Percentiles rank a stretch among this genome's conserved stretches.
phyloP scores from a whole-genome alignment of 2,113 vertebrate genomes.

The Natator depressus region DNA sequence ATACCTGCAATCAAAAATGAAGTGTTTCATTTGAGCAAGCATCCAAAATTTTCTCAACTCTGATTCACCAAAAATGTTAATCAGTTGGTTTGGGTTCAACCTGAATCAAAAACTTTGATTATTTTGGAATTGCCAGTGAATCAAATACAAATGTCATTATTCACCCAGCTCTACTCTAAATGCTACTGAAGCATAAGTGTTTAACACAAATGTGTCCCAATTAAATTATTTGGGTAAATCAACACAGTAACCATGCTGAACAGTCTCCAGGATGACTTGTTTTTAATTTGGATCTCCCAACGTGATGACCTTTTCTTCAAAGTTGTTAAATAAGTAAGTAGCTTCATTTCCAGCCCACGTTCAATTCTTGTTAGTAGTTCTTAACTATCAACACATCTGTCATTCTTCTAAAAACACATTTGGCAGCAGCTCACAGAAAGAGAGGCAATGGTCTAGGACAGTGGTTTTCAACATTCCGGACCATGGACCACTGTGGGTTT shows the following conservation, averaged over 20 bases:
- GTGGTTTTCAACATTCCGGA: no score
- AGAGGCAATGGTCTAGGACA: background rate
- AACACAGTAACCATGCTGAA: background rate
- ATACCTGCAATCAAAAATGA: background rate
- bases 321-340: background rate
- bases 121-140: background rate
- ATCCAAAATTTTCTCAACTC: background rate
- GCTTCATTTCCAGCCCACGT: background rate
- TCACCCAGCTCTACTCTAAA: background rate
- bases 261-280: background rate
- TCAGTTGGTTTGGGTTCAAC: background rate
- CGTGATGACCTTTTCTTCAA: background rate
- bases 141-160: background rate
- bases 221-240: background rate
- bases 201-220: background rate
- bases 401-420: conserved; percentile 26
- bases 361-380: background rate
- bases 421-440: conserved; percentile 53
- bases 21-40: background rate
- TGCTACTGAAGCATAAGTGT: background rate
- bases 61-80: background rate
- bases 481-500: no score
- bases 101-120: background rate
- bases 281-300: background rate
- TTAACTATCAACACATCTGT: conserved; percentile 37